These are phyloP conservation scores for Cercocebus atys DNA, from an alignment of 2,113 vertebrate genomes.

Conservation along the genomic window DNA sequence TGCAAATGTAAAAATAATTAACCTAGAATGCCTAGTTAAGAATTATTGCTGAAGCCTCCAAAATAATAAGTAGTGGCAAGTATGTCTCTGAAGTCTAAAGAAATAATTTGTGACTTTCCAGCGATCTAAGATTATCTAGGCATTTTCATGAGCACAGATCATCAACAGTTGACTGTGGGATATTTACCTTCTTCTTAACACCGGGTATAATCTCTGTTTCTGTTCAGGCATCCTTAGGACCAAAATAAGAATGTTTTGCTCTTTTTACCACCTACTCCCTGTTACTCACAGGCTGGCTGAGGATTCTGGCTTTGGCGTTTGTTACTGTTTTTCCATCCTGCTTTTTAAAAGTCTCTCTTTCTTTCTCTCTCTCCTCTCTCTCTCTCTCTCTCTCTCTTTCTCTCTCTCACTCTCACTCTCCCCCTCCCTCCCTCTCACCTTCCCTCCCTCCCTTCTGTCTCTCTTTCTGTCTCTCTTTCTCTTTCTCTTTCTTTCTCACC, in stretches of 20 bases:
- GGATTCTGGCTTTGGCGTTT: background rate
- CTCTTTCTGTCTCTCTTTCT: background rate
- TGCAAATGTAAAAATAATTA: conserved; percentile 36
- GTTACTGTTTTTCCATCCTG: background rate
- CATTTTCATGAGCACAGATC: background rate
- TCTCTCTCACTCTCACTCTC: background rate
- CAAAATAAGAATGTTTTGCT: conserved; percentile 2
- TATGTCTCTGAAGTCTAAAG: background rate
- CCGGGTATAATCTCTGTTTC: background rate
- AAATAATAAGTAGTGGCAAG: background rate
- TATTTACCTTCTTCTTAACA: background rate
- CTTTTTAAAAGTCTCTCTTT: background rate
- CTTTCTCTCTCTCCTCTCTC: background rate
- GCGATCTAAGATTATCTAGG: background rate
- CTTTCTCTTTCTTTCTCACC: background rate
- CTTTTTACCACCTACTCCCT: background rate
- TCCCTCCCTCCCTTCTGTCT: background rate
- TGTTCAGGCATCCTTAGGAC: background rate
- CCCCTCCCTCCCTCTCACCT: background rate
- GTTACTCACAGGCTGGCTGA: background rate
- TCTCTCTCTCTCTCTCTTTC: no score
- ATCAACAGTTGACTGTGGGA: background rate
- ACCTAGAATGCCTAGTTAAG: background rate
- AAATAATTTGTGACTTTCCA: background rate
- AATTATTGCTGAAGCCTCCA: background rate